These are phyloP conservation scores for Acomys russatus DNA, from an alignment of 2,797 vertebrate genomes.

Conservation along the genomic window DNA sequence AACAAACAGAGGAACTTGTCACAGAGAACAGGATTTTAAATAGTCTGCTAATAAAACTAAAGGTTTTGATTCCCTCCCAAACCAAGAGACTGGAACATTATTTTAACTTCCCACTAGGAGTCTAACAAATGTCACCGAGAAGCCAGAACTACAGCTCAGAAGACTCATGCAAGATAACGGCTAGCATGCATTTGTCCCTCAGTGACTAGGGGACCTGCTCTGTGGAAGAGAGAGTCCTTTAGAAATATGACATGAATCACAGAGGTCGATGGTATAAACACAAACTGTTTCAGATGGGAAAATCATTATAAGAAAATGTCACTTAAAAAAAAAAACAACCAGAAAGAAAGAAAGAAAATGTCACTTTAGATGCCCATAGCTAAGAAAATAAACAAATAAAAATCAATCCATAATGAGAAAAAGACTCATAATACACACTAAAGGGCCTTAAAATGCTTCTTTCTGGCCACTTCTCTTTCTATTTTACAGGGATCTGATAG, in stretches of 20 bases:
- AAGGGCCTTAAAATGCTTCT: background rate
- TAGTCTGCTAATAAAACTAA: slow-evolving; percentile 33
- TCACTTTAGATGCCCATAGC: background rate
- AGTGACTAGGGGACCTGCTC: background rate
- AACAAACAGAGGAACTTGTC: background rate
- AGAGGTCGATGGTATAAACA: background rate
- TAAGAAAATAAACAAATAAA: background rate
- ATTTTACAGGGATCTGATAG: background rate
- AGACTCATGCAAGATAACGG: slow-evolving; percentile 8
- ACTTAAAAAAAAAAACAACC: background rate
- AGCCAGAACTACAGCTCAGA: slow-evolving; percentile 4
- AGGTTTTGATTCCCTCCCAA: background rate
- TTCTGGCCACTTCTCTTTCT: background rate
- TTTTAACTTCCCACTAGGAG: background rate
- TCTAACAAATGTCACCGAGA: background rate
- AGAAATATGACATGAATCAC: slow-evolving; percentile 25
- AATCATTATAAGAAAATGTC: background rate
- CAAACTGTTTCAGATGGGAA: background rate
- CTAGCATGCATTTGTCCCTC: background rate
- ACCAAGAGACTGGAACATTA: background rate
- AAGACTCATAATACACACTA: background rate
- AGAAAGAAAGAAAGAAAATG: background rate
- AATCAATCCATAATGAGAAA: background rate
- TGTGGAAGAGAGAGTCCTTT: slow-evolving; percentile 9
- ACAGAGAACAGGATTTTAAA: background rate